Conservation (phyloP, 2,113 vertebrate genomes). For the Eulemur rufifrons region DNA sequence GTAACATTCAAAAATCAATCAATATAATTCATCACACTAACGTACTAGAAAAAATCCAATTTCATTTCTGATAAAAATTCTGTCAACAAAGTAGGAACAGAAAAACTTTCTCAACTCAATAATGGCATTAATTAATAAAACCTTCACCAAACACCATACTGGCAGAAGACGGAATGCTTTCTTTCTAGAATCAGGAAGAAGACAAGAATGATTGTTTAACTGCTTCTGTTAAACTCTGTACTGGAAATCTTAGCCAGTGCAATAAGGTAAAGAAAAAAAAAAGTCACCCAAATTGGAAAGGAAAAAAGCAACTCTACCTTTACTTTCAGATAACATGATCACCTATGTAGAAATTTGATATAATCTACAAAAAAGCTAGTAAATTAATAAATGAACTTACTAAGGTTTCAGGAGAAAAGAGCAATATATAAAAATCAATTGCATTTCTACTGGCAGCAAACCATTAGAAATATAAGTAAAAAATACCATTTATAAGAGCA, state of each 20-base stretch:
- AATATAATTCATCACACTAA: not conserved
- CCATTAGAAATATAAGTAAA: not conserved
- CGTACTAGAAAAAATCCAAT: not conserved
- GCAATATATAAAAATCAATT: not conserved
- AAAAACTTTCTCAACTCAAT: not conserved
- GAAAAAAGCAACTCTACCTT: not conserved
- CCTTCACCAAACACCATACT: not conserved
- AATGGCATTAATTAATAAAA: not conserved
- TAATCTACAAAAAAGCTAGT: not conserved
- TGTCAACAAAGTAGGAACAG: not conserved
- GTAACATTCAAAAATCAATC: not conserved
- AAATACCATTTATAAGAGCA: not conserved
- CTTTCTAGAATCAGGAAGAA: not conserved
- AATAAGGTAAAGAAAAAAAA: not conserved
- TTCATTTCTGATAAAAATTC: not conserved
- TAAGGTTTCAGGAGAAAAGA: not conserved
- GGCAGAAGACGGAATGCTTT: not conserved
- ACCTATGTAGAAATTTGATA: not conserved
- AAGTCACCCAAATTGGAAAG: not conserved
- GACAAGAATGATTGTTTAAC: not conserved
- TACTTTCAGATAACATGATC: not conserved
- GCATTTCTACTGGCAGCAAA: not conserved
- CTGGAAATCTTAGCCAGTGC: not conserved
- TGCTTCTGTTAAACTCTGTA: not conserved
- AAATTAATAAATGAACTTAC: not conserved